Conservation (phyloP, 2,888 invertebrate genomes). For the Ryuthela nishihirai region DNA sequence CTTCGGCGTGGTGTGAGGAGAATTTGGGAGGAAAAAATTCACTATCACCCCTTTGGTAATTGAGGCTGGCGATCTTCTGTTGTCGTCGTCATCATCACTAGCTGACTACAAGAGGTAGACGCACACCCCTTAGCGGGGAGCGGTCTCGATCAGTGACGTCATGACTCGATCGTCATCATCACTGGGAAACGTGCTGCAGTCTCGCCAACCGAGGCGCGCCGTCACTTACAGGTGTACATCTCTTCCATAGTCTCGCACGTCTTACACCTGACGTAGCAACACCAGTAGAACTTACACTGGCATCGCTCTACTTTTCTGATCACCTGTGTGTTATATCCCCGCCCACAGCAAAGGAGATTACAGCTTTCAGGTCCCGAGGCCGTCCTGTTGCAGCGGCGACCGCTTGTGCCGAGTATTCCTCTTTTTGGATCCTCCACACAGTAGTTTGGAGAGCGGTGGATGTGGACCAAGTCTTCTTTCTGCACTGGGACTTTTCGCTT, state of each 20-base stretch:
- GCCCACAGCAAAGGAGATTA: slow-evolving; percentile 57
- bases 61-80: no score
- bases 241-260: slow-evolving; percentile 43
- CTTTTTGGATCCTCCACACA: slow-evolving; percentile 53
- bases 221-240: slow-evolving; percentile 42
- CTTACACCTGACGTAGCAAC: slow-evolving; percentile 54
- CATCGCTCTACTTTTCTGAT: slow-evolving; percentile 53
- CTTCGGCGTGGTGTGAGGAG: no score
- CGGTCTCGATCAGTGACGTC: no score
- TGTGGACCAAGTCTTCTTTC: slow-evolving; percentile 56
- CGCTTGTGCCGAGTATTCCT: slow-evolving; percentile 56
- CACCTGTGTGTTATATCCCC: slow-evolving; percentile 51
- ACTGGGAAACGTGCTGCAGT: no score
- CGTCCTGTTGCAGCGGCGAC: slow-evolving; percentile 57
- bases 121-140: no score
- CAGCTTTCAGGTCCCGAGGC: slow-evolving; percentile 56
- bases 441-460: slow-evolving; percentile 58
- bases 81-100: no score
- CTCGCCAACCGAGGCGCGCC: neutral
- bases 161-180: no score
- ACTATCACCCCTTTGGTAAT: no score
- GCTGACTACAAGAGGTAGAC: no score
- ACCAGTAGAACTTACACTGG: slow-evolving; percentile 55
- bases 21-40: no score
- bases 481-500: slow-evolving; percentile 53